Conservation (phyloP, 2,888 invertebrate genomes). For the Sinohyriopsis cumingii region DNA sequence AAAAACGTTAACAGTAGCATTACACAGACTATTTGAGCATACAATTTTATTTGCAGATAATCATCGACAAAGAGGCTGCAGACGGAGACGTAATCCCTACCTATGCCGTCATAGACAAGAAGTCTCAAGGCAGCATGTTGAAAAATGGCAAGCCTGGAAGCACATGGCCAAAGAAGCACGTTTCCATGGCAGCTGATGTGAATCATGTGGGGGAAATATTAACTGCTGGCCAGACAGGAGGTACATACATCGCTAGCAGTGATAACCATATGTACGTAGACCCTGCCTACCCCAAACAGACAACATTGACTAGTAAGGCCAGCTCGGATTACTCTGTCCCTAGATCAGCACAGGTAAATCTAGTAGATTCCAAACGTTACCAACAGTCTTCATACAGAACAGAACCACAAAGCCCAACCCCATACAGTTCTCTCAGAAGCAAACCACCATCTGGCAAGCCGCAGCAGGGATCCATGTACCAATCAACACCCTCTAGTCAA, state of each 20-base stretch:
- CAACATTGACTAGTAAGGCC: too few relatives aligned
- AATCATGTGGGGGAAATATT: slow-evolving; percentile 5
- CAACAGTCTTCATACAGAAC: slow-evolving; percentile 6
- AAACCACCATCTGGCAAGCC: slow-evolving; percentile 1
- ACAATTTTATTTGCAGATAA: slow-evolving; percentile 22
- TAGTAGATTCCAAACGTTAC: neutral
- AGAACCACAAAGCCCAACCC: neutral
- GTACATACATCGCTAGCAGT: too few relatives aligned
- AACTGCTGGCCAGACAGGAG: neutral
- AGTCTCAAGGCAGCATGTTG: slow-evolving; percentile 45
- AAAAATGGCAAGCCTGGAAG: slow-evolving; percentile 40
- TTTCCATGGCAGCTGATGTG: slow-evolving; percentile 53
- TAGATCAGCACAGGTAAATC: too few relatives aligned
- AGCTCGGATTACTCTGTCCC: too few relatives aligned
- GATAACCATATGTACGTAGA: too few relatives aligned
- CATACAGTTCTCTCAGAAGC: neutral
- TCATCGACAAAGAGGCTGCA: slow-evolving; percentile 28
- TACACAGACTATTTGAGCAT: too few relatives aligned
- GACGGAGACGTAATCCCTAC: slow-evolving; percentile 40
- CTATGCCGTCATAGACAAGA: slow-evolving; percentile 50
- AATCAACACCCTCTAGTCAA: neutral
- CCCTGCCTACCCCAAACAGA: too few relatives aligned
- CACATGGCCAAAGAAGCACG: slow-evolving; percentile 49
- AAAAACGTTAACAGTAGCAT: too few relatives aligned
- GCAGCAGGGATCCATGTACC: neutral